phyloP scores from a whole-genome alignment of 2,797 vertebrate species.

The Phoxinus dragarum region DNA sequence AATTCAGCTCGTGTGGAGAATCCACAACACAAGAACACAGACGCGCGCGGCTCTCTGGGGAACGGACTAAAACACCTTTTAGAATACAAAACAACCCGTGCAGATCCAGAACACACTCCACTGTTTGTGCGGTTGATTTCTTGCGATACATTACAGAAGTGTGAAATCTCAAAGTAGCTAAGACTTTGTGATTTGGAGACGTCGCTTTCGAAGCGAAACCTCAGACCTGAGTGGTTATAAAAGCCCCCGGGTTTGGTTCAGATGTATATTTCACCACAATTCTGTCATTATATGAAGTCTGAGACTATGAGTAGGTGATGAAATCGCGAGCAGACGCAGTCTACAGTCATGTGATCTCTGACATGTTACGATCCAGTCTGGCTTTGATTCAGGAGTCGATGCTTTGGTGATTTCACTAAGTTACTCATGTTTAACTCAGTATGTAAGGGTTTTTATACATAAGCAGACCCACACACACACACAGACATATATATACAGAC shows the following conservation, averaged over 20 bases:
- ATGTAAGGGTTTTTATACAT: neutral
- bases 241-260: slow-evolving; percentile 18
- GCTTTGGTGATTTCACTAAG: neutral
- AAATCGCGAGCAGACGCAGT: neutral
- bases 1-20: slow-evolving; percentile 46
- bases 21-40: slow-evolving; percentile 30
- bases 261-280: neutral
- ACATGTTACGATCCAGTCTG: neutral
- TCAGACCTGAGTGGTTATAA: neutral
- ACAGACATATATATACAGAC: no score
- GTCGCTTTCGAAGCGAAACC: neutral
- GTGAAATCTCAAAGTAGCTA: slow-evolving; percentile 4
- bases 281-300: neutral
- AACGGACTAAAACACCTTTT: slow-evolving; percentile 29
- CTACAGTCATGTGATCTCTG: neutral
- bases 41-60: slow-evolving; percentile 25
- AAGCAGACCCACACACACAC: neutral
- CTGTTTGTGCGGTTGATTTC: slow-evolving; percentile 1
- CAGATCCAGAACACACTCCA: neutral
- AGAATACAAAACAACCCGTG: slow-evolving; percentile 26
- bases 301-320: neutral
- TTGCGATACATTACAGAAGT: slow-evolving; percentile 8
- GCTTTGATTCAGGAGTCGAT: neutral
- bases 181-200: neutral
- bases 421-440: neutral